Conservation (phyloP, 2,888 invertebrate species). For the Cataglyphis altisquamis region DNA sequence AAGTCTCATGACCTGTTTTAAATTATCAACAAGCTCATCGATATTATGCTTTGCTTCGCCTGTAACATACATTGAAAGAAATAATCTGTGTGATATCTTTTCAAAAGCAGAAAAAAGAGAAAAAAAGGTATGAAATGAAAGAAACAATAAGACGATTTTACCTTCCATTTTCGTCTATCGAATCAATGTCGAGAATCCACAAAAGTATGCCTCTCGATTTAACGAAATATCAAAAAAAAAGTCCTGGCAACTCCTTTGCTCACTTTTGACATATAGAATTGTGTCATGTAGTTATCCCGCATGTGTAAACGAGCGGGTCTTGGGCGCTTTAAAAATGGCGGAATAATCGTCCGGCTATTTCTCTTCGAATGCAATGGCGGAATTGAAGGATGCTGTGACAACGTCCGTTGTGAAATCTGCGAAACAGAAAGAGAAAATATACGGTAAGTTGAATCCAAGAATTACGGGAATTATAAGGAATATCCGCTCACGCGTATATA, state of each 20-base stretch:
- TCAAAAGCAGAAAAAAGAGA: not conserved
- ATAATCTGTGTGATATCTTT: not conserved
- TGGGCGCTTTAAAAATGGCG: slow-evolving; percentile 36
- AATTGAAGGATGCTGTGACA: not conserved
- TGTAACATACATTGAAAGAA: slow-evolving; percentile 43
- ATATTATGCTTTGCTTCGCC: slow-evolving; percentile 74
- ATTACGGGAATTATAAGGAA: not conserved
- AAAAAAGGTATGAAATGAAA: not conserved
- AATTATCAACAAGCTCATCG: slow-evolving; percentile 74
- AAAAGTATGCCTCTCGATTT: not conserved
- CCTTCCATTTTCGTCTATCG: slow-evolving; percentile 17
- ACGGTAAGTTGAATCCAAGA: slow-evolving; percentile 20
- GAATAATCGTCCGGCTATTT: not conserved
- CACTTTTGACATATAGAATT: not conserved
- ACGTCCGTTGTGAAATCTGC: not conserved
- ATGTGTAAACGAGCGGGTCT: not conserved
- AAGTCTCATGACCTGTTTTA: slow-evolving; percentile 70
- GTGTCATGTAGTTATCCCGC: not conserved
- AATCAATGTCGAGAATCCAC: not conserved
- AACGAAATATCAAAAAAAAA: not conserved
- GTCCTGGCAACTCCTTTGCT: not conserved
- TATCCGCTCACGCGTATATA: not conserved
- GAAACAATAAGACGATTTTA: not conserved
- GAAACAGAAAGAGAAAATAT: slow-evolving; percentile 15
- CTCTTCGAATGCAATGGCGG: slow-evolving; percentile 7